Percentiles rank a stretch among this genome's conserved stretches.
Conservation (phyloP, 2,113 vertebrate species). For the Callorhinus ursinus region DNA sequence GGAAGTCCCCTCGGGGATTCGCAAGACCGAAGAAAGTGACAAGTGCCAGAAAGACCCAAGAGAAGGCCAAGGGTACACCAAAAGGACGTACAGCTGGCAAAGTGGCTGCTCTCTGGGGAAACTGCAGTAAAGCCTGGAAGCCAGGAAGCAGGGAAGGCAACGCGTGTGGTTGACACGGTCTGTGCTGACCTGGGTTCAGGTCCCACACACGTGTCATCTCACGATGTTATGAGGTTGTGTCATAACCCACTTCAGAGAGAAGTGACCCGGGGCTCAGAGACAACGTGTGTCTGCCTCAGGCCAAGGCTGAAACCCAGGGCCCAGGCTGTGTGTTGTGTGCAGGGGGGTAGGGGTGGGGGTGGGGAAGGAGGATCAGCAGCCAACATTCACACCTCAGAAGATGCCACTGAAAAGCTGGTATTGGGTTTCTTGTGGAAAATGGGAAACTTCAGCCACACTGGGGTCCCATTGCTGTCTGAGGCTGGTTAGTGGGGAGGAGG, state of each 20-base stretch:
- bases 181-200: too few species aligned
- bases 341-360: too few species aligned
- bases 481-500: background rate
- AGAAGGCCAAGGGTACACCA: too few species aligned
- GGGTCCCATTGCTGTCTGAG: background rate
- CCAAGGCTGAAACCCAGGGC: background rate
- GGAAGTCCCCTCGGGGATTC: background rate
- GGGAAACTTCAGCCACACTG: background rate
- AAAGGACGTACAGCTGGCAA: too few species aligned
- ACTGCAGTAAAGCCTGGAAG: background rate
- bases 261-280: background rate
- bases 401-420: background rate
- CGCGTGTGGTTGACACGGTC: fast-evolving
- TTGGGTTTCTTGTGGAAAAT: background rate
- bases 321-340: background rate
- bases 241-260: background rate
- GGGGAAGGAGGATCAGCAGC: background rate
- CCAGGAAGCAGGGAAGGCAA: fast-evolving
- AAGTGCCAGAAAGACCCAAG: fast-evolving
- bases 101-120: background rate
- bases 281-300: background rate
- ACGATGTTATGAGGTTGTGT: background rate
- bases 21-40: background rate
- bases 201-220: fast-evolving
- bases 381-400: background rate